A percentile compares a stretch with the other conserved stretches of the same genome.
phyloP scores from a whole-genome alignment of 2,113 vertebrate genomes.

The Eolophus roseicapilla region DNA sequence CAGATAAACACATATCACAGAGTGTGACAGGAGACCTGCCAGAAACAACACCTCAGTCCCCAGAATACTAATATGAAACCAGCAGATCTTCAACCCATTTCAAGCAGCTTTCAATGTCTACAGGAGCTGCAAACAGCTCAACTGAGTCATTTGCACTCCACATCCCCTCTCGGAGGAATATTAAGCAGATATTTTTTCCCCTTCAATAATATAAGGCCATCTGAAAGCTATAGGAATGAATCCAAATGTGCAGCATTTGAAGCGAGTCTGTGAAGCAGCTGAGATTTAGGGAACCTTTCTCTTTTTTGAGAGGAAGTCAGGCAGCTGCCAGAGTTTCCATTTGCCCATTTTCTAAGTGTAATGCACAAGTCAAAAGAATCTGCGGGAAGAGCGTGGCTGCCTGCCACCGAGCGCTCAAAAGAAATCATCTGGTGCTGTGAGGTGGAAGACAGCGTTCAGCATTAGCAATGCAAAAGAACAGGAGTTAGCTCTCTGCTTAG shows the following conservation, averaged over 20 bases:
- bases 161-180: constrained; percentile 20
- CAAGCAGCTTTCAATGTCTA: not conserved
- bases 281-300: constrained; percentile 57
- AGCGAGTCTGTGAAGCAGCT: constrained; percentile 49
- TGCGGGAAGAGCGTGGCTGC: constrained; percentile 51
- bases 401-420: constrained; percentile 58
- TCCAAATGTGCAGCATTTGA: constrained; percentile 63
- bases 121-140: not conserved
- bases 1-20: not conserved
- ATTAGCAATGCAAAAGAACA: constrained; percentile 59
- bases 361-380: constrained; percentile 63
- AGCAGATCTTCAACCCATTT: not conserved
- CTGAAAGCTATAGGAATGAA: constrained; percentile 56
- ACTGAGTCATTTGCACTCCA: not conserved
- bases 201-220: constrained; percentile 29
- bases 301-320: constrained; percentile 56
- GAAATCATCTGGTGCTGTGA: constrained; percentile 62
- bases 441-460: constrained; percentile 47
- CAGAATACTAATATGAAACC: not conserved
- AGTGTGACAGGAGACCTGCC: not conserved
- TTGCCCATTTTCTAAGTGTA: constrained; percentile 61
- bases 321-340: constrained; percentile 67
- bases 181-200: constrained; percentile 13
- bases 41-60: not conserved
- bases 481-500: constrained; percentile 35